Evolutionary conservation across 1,140 invertebrate genomes (phyloP).

Genomic region (Hycleus cichorii): DNA sequence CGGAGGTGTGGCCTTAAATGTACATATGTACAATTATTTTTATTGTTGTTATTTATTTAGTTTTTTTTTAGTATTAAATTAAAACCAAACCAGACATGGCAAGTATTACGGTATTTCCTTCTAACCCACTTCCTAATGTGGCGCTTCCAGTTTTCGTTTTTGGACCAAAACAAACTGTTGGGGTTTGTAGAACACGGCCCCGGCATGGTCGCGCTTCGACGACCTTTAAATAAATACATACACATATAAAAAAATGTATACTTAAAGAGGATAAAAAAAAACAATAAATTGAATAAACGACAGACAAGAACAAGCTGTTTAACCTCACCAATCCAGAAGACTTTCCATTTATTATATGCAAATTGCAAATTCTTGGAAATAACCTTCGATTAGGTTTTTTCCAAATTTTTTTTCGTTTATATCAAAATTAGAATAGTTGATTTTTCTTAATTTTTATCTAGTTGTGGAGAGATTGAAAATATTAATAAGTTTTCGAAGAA

Average conservation of each 20-base stretch:
- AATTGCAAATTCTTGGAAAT: no score
- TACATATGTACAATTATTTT: no score
- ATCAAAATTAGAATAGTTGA: no score
- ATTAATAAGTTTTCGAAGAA: no score
- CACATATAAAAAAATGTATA: background rate
- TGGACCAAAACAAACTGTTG: slow-evolving; percentile 12
- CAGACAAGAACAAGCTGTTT: background rate
- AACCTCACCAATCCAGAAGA: background rate
- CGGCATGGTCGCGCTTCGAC: background rate
- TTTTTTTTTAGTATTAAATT: no score
- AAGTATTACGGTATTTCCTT: slow-evolving; percentile 25
- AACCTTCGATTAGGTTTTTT: no score
- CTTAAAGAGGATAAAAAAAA: background rate
- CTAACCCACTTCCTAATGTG: slow-evolving; percentile 23
- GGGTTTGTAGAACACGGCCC: slow-evolving; percentile 12
- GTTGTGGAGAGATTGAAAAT: no score
- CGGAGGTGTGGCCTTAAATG: background rate
- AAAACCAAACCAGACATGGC: background rate
- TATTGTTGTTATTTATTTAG: no score
- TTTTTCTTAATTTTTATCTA: no score
- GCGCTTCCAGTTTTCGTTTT: slow-evolving; percentile 15
- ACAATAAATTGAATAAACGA: background rate
- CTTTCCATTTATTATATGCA: background rate
- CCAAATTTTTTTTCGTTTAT: no score
- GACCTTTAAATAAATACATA: background rate